These are phyloP conservation scores for Odocoileus virginianus DNA, from an alignment of 2,113 vertebrate species.

Conservation along the genomic window DNA sequence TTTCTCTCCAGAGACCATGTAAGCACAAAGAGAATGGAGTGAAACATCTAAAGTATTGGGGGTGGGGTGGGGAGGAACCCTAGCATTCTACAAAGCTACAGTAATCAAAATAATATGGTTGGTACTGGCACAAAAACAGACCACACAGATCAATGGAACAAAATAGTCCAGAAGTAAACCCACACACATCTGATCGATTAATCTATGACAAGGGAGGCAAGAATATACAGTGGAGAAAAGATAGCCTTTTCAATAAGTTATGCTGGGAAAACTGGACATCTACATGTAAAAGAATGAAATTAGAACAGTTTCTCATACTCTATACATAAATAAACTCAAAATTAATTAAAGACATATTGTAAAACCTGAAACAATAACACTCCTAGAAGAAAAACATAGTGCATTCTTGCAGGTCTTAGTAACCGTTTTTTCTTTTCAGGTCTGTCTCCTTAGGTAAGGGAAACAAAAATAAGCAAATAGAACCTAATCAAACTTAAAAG, in stretches of 20 bases:
- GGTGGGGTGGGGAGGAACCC: too few species aligned
- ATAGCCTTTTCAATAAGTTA: neutral
- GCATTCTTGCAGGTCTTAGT: neutral
- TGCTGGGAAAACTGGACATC: neutral
- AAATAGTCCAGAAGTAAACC: neutral
- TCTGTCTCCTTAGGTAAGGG: neutral
- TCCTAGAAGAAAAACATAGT: neutral
- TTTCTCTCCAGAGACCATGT: neutral
- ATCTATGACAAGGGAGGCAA: neutral
- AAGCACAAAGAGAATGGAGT: neutral
- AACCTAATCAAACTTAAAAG: neutral
- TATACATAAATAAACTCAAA: neutral
- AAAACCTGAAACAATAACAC: neutral
- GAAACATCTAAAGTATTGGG: neutral
- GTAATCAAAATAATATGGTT: neutral
- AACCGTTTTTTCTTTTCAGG: neutral
- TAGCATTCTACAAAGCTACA: neutral
- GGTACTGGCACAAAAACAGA: neutral
- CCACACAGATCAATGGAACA: neutral
- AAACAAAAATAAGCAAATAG: neutral
- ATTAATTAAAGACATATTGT: neutral
- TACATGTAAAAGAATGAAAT: neutral
- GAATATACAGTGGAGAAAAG: neutral
- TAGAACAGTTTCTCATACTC: neutral
- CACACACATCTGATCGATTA: neutral